phyloP scores from a whole-genome alignment of 2,113 vertebrate species.

The Mesocricetus auratus region DNA sequence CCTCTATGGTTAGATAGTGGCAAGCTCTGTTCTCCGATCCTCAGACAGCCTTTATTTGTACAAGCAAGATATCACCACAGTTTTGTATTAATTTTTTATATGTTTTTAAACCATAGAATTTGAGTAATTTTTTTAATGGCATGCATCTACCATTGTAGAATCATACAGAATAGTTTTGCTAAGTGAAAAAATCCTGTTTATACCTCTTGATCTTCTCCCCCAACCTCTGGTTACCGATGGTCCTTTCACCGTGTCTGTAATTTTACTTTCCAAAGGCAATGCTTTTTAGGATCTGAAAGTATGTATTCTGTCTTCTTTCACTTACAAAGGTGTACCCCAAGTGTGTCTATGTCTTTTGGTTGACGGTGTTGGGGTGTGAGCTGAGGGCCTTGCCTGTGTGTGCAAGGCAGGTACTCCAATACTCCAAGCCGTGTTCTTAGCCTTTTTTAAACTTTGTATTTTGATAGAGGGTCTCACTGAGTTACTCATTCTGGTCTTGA shows the following conservation, averaged over 20 bases:
- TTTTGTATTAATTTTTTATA: too few species aligned
- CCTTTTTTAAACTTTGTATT: background rate
- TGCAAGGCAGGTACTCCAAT: background rate
- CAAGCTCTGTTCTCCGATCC: too few species aligned
- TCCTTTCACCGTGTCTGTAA: background rate
- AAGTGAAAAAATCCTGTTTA: background rate
- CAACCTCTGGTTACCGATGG: background rate
- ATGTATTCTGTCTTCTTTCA: background rate
- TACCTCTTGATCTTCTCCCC: background rate
- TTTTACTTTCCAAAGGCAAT: background rate
- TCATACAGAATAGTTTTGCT: background rate
- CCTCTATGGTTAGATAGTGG: too few species aligned
- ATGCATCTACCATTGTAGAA: background rate
- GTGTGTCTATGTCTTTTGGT: background rate
- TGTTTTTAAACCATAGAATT: too few species aligned
- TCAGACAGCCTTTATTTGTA: too few species aligned
- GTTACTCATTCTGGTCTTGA: background rate
- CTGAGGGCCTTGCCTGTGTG: background rate
- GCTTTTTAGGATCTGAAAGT: background rate
- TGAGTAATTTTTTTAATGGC: background rate
- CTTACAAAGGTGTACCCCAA: background rate
- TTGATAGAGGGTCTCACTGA: background rate
- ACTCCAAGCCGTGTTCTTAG: too few species aligned
- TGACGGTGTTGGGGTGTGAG: too few species aligned
- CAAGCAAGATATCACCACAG: too few species aligned